Evolutionary conservation across 37 sponge, comb jelly and placozoan species (phyloP).

Genomic region (Theonella swinhoei): DNA sequence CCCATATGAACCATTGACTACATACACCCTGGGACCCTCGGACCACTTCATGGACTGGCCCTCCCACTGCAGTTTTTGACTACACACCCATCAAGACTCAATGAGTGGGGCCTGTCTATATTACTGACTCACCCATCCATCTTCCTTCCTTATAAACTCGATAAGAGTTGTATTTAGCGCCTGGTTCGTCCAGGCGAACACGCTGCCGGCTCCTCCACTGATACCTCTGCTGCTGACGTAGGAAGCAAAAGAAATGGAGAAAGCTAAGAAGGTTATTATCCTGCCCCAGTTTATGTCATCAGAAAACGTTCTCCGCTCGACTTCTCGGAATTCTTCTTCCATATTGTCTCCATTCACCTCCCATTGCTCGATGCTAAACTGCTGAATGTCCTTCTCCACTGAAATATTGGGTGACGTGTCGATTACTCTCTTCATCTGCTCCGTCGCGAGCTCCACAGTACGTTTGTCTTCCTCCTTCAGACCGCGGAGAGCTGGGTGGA

Average conservation of each 20-base stretch:
- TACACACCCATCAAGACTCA: no score
- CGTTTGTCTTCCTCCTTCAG: neutral
- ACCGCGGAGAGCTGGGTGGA: neutral
- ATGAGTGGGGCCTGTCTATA: no score
- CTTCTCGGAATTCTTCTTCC: slow-evolving; percentile 34
- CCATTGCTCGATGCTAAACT: neutral
- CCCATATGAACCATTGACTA: no score
- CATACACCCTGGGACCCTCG: no score
- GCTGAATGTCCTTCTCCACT: neutral
- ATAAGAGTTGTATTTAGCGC: slow-evolving; percentile 36
- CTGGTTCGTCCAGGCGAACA: slow-evolving; percentile 46
- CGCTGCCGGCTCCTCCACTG: slow-evolving; percentile 26
- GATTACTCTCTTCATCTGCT: neutral
- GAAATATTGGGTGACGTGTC: no score
- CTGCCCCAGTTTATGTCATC: slow-evolving; percentile 68
- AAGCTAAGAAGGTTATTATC: slow-evolving; percentile 45
- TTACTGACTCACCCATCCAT: slow-evolving; percentile 68
- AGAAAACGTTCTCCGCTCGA: slow-evolving; percentile 13
- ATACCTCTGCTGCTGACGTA: slow-evolving; percentile 22
- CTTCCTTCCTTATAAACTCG: slow-evolving; percentile 29
- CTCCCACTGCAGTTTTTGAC: no score
- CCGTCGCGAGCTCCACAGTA: neutral
- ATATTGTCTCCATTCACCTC: slow-evolving; percentile 26
- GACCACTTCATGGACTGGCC: no score
- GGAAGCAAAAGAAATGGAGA: slow-evolving; percentile 48